phyloP scores from a whole-genome alignment of 1,140 invertebrate species.

The Nilaparvata lugens region DNA sequence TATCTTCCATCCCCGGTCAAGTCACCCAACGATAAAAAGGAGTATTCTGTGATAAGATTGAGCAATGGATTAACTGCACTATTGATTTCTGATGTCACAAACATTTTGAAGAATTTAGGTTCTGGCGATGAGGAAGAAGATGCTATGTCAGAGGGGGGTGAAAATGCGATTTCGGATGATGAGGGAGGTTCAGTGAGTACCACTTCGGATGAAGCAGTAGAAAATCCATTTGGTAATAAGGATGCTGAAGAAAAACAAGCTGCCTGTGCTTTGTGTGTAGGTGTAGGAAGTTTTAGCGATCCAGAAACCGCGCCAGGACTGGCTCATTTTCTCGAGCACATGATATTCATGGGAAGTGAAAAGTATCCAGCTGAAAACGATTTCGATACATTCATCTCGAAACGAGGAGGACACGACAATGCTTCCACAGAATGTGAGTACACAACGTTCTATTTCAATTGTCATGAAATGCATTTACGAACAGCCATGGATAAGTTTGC shows the following conservation, averaged over 20 bases:
- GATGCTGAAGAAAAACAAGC: constrained; percentile 39
- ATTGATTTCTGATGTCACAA: constrained; percentile 15
- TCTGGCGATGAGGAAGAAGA: not conserved
- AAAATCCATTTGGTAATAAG: constrained; percentile 8
- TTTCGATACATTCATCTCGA: constrained; percentile 40
- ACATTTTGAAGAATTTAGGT: constrained; percentile 2
- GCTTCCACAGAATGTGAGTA: constrained; percentile 62
- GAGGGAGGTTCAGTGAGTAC: not conserved
- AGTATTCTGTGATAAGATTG: constrained; percentile 22
- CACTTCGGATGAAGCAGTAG: not conserved
- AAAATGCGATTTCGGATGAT: not conserved
- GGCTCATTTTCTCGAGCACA: constrained; percentile 92
- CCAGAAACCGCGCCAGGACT: constrained; percentile 72
- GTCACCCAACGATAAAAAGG: constrained; percentile 17
- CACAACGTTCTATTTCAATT: constrained; percentile 82
- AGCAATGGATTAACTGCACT: constrained; percentile 19
- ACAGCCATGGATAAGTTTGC: constrained; percentile 76
- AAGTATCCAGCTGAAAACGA: constrained; percentile 46
- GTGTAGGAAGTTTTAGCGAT: constrained; percentile 45
- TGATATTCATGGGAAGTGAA: constrained; percentile 70
- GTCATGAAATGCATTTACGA: constrained; percentile 64
- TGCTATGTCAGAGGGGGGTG: not conserved
- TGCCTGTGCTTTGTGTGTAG: constrained; percentile 57
- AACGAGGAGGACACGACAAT: constrained; percentile 41
- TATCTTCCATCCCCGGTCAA: constrained; percentile 9